Percentiles rank a stretch among this genome's conserved stretches.
Evolutionary conservation across 2,797 vertebrate genomes (phyloP).

Genomic region (Enteromius treurensis): DNA sequence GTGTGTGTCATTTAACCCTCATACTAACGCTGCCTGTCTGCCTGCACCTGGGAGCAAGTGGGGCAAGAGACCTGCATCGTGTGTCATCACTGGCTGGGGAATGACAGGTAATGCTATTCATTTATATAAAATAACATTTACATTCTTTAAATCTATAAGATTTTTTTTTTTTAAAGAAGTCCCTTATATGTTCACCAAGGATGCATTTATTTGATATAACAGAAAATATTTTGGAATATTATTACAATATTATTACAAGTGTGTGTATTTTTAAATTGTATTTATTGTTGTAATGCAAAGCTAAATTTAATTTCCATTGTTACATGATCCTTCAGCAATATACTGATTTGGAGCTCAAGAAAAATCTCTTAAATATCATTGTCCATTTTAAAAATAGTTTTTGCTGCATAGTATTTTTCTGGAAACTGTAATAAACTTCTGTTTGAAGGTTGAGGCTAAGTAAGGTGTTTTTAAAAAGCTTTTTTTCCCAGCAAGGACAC

Average conservation of each 20-base stretch:
- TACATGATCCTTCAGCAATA: background rate
- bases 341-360: background rate
- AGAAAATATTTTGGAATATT: background rate
- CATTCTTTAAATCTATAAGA: background rate
- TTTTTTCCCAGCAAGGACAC: background rate
- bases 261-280: background rate
- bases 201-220: background rate
- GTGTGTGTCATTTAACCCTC: constrained; percentile 83
- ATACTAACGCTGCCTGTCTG: constrained; percentile 85
- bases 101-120: constrained; percentile 77
- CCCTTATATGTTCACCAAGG: background rate
- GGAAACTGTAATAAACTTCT: background rate
- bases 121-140: background rate
- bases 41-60: constrained; percentile 72
- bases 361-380: background rate
- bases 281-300: background rate
- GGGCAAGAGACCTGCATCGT: constrained; percentile 72
- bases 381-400: background rate
- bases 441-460: no score
- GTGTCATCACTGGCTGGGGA: constrained; percentile 86
- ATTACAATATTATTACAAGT: background rate
- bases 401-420: background rate
- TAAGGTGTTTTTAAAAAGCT: background rate
- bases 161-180: background rate
- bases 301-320: no score